Evolutionary conservation across 2,113 vertebrate species (phyloP).

Genomic region (Trachemys scripta): DNA sequence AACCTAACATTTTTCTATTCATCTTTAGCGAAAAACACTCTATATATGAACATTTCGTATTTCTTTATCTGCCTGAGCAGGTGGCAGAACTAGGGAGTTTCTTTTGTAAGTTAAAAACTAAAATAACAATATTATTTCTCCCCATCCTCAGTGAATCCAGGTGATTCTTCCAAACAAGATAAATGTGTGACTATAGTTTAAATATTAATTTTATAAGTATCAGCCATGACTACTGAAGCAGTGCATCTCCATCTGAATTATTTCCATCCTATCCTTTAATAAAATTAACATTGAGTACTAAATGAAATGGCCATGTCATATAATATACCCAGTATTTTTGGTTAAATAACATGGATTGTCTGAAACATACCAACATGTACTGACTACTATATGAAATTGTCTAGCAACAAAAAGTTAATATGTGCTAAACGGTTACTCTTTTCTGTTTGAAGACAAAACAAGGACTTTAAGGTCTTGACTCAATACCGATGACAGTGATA

Average conservation of each 20-base stretch:
- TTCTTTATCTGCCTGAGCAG: background rate
- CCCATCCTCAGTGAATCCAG: background rate
- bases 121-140: background rate
- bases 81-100: background rate
- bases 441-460: conserved; percentile 47
- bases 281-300: background rate
- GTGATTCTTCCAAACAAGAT: background rate
- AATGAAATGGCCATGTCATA: background rate
- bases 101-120: background rate
- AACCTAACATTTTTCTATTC: background rate
- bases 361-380: background rate
- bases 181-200: background rate
- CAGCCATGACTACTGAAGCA: background rate
- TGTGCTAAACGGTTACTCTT: background rate
- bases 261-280: background rate
- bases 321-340: background rate
- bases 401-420: background rate
- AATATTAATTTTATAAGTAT: background rate
- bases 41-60: background rate
- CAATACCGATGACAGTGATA: conserved; percentile 82
- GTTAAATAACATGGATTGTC: background rate
- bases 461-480: conserved; percentile 61
- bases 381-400: background rate
- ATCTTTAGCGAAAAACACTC: background rate
- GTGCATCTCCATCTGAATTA: background rate